Conservation (phyloP, 2,113 vertebrate species). For the Cnemophilus loriae region DNA sequence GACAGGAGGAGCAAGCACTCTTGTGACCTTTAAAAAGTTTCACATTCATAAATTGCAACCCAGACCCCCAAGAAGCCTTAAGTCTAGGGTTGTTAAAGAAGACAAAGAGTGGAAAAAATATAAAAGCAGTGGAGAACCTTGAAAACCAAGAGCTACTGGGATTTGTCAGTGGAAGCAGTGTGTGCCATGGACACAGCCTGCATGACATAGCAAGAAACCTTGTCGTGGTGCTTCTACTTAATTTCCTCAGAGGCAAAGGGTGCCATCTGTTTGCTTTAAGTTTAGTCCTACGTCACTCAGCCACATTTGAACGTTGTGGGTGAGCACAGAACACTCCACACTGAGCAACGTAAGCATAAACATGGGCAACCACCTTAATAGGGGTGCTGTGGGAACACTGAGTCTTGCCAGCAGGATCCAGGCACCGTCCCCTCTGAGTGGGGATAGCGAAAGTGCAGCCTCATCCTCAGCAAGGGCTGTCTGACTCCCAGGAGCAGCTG, state of each 20-base stretch:
- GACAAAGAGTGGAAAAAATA: not conserved
- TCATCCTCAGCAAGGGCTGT: not conserved
- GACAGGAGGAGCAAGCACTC: not conserved
- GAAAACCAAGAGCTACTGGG: not conserved
- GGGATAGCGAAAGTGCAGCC: not conserved
- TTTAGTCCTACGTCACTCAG: not conserved
- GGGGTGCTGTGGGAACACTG: not conserved
- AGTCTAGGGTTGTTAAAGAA: not conserved
- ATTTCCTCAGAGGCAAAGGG: not conserved
- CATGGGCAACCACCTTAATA: fast-evolving
- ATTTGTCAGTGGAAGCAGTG: not conserved
- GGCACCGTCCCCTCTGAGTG: fast-evolving
- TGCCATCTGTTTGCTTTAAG: not conserved
- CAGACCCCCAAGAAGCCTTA: not conserved
- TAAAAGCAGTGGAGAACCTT: not conserved
- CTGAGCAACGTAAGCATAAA: fast-evolving
- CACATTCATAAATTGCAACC: not conserved
- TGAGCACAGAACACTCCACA: not conserved
- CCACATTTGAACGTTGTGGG: fast-evolving
- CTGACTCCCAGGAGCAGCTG: not conserved
- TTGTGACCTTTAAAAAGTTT: not conserved
- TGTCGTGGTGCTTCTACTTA: not conserved
- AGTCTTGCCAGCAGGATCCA: not conserved
- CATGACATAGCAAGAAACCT: not conserved
- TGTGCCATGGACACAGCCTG: not conserved